Base-by-base conservation (phyloP, 2,113 vertebrate species). In the Phaethon lepturus region DNA sequence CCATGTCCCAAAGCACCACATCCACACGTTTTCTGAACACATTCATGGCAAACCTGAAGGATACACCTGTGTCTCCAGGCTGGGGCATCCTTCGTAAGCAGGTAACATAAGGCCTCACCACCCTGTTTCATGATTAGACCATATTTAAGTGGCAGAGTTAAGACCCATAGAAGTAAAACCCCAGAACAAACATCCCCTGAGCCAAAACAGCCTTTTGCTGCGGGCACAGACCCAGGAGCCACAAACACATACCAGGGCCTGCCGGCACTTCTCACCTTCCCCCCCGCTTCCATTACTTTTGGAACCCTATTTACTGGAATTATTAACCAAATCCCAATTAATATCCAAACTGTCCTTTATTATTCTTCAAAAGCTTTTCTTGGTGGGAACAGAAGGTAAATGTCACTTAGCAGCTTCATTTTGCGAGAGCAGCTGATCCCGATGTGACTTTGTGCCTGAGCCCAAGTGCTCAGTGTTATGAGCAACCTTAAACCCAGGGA, bases 221-320 rank as follows among this genome's bases (percentile, higher is more conserved):
- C 6, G 28, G 31, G 4, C 29, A 22, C 42, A 67, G 18, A 13
- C 40, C n/a, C 62, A 77, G 0, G 0, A 86, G 64, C 38, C 47
- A 77, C 33, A 26, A 9, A 50, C 38, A 50, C 23, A 52, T 23
- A 6, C 29, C 55, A 45, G n/a, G 11, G 3, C 33, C 50, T 53
- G 33, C 40, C 72, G 28, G 40, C 60, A 52, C 42, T 49, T 78
- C 64, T 64, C 50, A 69, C 40, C 22, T 52, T 66, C 33, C 10
- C 23, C 23, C 24, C 0, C 13, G 2, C 24, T 49, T n/a, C n/a
- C n/a, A 35, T 13, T n/a, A 45, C 7, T 49, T 55, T 14, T 33
- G 7, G 40, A 72, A 78, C 8, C 11, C 35, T 23, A 22, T 53
- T 90, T 62, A 52, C 28, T 35, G 16, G 12, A 59, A 80, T 79